A percentile compares a stretch with the other conserved stretches of the same genome.
Conservation (phyloP, 2,888 invertebrate species). For the Thysanoteuthis rhombus region DNA sequence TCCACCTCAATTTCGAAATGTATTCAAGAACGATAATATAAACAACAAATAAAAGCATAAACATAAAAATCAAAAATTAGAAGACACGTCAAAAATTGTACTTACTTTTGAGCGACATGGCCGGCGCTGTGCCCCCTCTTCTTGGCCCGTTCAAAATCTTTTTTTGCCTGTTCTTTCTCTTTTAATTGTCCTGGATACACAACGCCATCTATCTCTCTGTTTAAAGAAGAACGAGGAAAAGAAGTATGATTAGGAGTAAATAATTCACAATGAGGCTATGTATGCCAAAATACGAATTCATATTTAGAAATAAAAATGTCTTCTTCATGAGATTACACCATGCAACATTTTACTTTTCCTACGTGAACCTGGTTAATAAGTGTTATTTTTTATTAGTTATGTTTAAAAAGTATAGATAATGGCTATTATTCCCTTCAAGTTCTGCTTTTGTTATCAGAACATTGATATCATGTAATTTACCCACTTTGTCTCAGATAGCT, state of each 20-base stretch:
- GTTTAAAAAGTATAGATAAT: no score
- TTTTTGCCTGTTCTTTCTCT: conserved; percentile 53
- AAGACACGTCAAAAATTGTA: background rate
- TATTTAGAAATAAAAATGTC: background rate
- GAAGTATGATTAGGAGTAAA: background rate
- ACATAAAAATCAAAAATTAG: no score
- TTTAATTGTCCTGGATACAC: conserved; percentile 53
- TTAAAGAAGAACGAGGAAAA: conserved; percentile 31
- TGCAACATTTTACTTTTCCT: no score
- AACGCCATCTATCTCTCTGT: conserved; percentile 54
- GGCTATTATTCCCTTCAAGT: no score
- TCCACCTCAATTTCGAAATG: no score
- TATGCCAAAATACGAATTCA: background rate
- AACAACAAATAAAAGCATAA: no score
- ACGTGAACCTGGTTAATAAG: no score
- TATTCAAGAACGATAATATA: no score
- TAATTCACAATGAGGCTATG: background rate
- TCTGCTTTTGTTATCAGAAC: no score
- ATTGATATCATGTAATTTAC: no score
- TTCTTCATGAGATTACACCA: background rate
- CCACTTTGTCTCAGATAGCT: no score
- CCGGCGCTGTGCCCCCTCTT: conserved; percentile 55
- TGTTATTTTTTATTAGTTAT: no score
- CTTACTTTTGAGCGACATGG: conserved; percentile 51
- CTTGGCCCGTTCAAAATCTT: conserved; percentile 54